These are phyloP conservation scores for Platypus cylindrus DNA, from an alignment of 2,888 invertebrate species.

Conservation along the genomic window DNA sequence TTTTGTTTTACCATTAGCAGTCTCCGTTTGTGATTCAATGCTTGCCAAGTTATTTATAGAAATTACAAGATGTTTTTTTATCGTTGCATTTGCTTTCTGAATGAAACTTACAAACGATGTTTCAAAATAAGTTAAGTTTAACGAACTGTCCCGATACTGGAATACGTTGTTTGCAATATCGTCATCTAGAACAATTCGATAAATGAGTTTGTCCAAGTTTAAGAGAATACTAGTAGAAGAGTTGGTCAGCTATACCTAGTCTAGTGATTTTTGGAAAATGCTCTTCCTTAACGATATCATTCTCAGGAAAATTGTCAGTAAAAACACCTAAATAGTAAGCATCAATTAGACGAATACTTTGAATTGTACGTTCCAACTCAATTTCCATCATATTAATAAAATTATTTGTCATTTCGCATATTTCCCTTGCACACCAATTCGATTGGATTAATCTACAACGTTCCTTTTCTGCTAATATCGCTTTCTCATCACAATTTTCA, in stretches of 20 bases:
- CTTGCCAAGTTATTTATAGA: constrained; percentile 2
- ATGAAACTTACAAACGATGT: constrained; percentile 4
- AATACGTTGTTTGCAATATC: constrained; percentile 7
- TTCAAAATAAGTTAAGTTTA: constrained; percentile 12
- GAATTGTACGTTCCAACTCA: constrained; percentile 46
- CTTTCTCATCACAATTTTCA: constrained; percentile 44
- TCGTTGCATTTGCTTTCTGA: constrained; percentile 3
- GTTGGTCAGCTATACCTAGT: no score
- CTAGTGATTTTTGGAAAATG: constrained; percentile 5
- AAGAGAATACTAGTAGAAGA: no score
- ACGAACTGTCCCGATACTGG: constrained; percentile 4
- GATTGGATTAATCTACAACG: constrained; percentile 40
- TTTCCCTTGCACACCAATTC: constrained; percentile 45
- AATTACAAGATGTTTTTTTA: constrained; percentile 9
- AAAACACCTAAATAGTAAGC: constrained; percentile 36
- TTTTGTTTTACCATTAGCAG: constrained; percentile 3
- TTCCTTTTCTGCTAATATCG: constrained; percentile 41
- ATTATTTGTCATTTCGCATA: constrained; percentile 41
- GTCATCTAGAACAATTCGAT: no score
- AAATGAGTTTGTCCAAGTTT: no score
- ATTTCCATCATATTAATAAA: constrained; percentile 19
- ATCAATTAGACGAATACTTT: constrained; percentile 33
- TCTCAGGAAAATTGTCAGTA: constrained; percentile 14
- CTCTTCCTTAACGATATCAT: constrained; percentile 8
- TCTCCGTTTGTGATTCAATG: constrained; percentile 4